phyloP scores from a whole-genome alignment of 2,888 invertebrate species.

The Chromoteleia sp. region DNA sequence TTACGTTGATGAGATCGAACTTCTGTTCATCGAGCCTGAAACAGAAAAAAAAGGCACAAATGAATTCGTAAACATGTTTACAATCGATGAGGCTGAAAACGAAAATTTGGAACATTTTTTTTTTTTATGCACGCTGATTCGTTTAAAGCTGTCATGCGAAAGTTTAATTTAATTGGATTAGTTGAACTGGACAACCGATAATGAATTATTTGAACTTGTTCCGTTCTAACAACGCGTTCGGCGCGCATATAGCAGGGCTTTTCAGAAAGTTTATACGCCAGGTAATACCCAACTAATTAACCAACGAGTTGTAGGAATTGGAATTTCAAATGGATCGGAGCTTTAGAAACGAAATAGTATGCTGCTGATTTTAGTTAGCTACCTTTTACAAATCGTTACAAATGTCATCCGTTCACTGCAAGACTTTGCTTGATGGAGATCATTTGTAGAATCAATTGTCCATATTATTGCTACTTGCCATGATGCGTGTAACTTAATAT shows the following conservation, averaged over 20 bases:
- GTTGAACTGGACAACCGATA: slow-evolving; percentile 49
- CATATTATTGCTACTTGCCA: too few species aligned
- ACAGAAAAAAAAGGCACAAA: slow-evolving; percentile 78
- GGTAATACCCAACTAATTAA: slow-evolving; percentile 60
- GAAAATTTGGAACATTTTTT: not conserved
- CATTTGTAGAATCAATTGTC: too few species aligned
- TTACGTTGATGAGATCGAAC: slow-evolving; percentile 95
- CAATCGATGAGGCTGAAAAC: not conserved
- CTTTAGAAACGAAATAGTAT: slow-evolving; percentile 44
- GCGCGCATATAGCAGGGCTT: slow-evolving; percentile 21
- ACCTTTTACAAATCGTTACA: slow-evolving; percentile 68
- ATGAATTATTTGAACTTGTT: slow-evolving; percentile 58
- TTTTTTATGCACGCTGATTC: slow-evolving; percentile 25
- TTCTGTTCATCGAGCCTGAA: slow-evolving; percentile 92
- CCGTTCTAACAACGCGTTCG: slow-evolving; percentile 35
- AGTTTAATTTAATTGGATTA: slow-evolving; percentile 57
- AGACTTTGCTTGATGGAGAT: too few species aligned
- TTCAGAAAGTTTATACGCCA: slow-evolving; percentile 53
- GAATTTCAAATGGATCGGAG: slow-evolving; percentile 49
- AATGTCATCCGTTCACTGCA: too few species aligned
- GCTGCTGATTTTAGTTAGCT: slow-evolving; percentile 21
- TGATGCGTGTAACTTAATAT: too few species aligned
- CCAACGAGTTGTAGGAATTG: slow-evolving; percentile 48
- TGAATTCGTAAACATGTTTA: slow-evolving; percentile 34
- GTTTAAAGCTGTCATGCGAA: slow-evolving; percentile 29